Evolutionary conservation across 2,797 vertebrate species (phyloP), one percentile per base, ranked within the genome.

Genomic region (Schizopygopsis malacanthus): DNA sequence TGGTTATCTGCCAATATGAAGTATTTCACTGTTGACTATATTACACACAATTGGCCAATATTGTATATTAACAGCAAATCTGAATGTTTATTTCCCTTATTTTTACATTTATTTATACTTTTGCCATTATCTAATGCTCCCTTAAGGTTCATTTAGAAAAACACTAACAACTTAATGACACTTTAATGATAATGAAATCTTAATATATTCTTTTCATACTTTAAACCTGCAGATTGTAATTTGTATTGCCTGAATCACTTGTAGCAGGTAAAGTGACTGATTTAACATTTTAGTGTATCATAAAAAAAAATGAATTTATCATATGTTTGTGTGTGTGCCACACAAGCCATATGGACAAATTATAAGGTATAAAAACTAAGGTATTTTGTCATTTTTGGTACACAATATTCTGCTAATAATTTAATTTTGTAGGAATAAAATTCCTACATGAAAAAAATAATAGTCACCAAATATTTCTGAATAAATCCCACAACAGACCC

Each of bases 401-500:
- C 25, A 52, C 4, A 75, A 11, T 0, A 20, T 12, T 75, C 16
- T 20, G 1, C 43, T 73, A 28, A 73, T 73, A 73, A 73, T 6
- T 50, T 73, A 1, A 73, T 73, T 28, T 73, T 47, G 3, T 25
- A 73, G 43, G 25, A 47, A 70, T 8, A 47, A 52, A 76, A 76
- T 54, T 52, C 28, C 9, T 20, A 20, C 47, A 52, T 52, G 16
- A 76, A 47, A 28, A 37, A 12, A 28, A 54, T 54, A 12, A 54
- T 33, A 28, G 10, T 54, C 8, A 56, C 10, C 5, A 76, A 76
- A 37, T 76, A 12, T 39, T 13, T 37, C 5, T 7, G 50, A 76
- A 54, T 39, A 54, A 52, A 76, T 76, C 28, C 50, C 16, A 41
- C 37, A 78, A 78, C 54, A 78, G 4, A 78, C 20, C 20, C 76